Base-by-base conservation (phyloP, 2,888 invertebrate genomes). In the Melieria crassipennis region DNA sequence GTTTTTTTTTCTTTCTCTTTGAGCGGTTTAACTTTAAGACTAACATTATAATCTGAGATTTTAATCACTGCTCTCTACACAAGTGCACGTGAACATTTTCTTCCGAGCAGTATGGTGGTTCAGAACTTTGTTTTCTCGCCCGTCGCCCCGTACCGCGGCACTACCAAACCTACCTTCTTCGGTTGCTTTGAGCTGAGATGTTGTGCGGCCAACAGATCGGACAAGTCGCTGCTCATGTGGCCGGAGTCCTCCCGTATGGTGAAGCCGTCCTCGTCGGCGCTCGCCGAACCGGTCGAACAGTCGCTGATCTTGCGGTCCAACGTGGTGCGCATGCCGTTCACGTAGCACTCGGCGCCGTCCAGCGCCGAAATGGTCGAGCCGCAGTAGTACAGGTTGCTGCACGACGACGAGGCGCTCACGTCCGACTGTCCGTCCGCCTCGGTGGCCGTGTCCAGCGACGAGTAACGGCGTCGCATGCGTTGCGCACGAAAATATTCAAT, bases 271-370 rank as follows among this genome's bases (percentile, higher is more conserved):
- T 93, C 93, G 75, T 92, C 92, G 50, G 76, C 78, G 84, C 93
- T 93, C 61, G 92, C 88, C 64, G 92, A 93, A 80, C 92, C 92
- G 4, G 92, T 92, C 7, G 93, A 93, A 82, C 93, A 93, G 73
- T 92, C 92, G 2, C 94, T 93, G 70, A 89, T 88, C 81, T 92
- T 92, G 68, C 92, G 87, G 56, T 91, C 91, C 70, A 85, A 76
- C 0, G 92, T 90, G 11, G 91, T 90, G 76, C 90, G 87, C 0
- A 89, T 87, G 65, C 90, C 86, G 64, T 85, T 84, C 11, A 84
- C 80, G 76, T 87, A 89, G 69, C 85, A 84, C 67, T 89, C 89
- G 63, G 87, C 86, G 47, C 85, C 86, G 73, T 89, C 90, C 72
- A 90, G 82, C 16, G 88, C 88, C 75, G 89, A 89, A 16, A 89